Conservation (phyloP, 2,113 vertebrate species). For the Lasiurus borealis region DNA sequence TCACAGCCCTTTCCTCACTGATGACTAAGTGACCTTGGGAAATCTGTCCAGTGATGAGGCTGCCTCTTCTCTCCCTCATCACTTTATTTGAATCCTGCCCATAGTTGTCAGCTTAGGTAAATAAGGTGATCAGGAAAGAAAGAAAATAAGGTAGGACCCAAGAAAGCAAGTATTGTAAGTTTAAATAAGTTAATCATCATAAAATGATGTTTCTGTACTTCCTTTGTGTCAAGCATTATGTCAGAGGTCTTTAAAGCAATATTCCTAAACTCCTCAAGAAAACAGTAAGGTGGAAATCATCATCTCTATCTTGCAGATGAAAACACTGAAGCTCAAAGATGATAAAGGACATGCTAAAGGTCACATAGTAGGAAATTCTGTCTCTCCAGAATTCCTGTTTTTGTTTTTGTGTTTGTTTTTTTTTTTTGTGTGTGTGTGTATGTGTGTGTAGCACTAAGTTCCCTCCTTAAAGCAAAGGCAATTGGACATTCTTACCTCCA, state of each 20-base stretch:
- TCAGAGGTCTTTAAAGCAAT: neutral
- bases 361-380: neutral
- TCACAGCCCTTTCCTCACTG: neutral
- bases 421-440: too few species aligned
- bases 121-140: neutral
- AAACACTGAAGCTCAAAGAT: neutral
- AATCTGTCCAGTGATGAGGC: neutral
- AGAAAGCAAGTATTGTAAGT: neutral
- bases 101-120: neutral
- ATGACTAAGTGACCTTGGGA: neutral
- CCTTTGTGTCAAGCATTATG: neutral
- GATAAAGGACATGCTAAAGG: neutral
- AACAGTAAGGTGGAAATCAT: neutral
- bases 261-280: neutral
- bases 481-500: neutral
- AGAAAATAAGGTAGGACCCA: neutral
- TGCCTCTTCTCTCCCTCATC: neutral
- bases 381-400: neutral
- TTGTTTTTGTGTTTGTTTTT: neutral
- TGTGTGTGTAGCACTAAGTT: neutral
- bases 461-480: constrained; percentile 7
- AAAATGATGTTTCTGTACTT: neutral
- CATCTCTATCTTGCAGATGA: neutral
- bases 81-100: neutral
- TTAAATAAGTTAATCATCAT: neutral